Conservation (phyloP, 1,140 invertebrate genomes). For the Hylyphantes graminicola region DNA sequence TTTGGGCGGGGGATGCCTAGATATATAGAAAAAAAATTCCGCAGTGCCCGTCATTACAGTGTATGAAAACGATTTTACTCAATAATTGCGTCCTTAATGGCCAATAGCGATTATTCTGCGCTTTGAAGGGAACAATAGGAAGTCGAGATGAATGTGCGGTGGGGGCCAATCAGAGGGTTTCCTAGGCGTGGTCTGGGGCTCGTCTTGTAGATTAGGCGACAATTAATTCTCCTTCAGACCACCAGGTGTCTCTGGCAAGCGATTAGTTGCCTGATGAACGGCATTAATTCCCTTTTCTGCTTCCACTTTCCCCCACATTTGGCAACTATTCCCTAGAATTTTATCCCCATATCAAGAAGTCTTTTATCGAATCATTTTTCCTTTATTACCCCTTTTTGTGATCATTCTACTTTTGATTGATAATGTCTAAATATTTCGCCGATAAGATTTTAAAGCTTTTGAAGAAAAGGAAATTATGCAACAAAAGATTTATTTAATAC, state of each 20-base stretch:
- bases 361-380: neutral
- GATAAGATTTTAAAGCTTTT: neutral
- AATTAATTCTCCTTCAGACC: slow-evolving; percentile 60
- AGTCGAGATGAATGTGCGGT: slow-evolving; percentile 49
- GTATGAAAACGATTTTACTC: slow-evolving; percentile 60
- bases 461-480: neutral
- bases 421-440: neutral
- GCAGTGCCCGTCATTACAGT: slow-evolving; percentile 54
- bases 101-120: slow-evolving; percentile 58
- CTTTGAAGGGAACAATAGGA: slow-evolving; percentile 57
- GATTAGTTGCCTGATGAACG: slow-evolving; percentile 59
- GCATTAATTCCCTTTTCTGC: slow-evolving; percentile 56
- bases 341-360: neutral
- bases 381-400: neutral
- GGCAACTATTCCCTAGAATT: slow-evolving; percentile 32
- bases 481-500: neutral
- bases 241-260: slow-evolving; percentile 59
- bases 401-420: neutral
- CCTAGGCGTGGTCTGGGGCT: slow-evolving; percentile 36
- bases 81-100: slow-evolving; percentile 60
- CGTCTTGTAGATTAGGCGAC: slow-evolving; percentile 59
- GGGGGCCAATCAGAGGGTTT: slow-evolving; percentile 39
- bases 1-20: neutral
- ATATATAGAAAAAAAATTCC: slow-evolving; percentile 26
- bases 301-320: slow-evolving; percentile 19